Evolutionary conservation across 2,888 invertebrate genomes (phyloP).

Genomic region (Hylaea fasciaria): DNA sequence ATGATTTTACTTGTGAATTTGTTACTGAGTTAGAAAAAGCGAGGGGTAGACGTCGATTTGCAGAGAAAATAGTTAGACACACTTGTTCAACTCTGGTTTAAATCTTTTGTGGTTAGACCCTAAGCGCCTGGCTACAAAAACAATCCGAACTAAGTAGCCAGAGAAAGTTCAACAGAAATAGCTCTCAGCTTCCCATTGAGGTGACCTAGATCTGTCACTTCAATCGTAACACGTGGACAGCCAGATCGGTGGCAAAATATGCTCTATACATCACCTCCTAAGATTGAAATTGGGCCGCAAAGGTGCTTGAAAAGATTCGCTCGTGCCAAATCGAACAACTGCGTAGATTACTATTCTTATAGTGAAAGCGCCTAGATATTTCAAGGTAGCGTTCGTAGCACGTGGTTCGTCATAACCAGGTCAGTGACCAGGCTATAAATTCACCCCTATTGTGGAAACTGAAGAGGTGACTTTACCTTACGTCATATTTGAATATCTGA

Average conservation of each 20-base stretch:
- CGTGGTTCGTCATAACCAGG: slow-evolving; percentile 26
- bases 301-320: slow-evolving; percentile 21
- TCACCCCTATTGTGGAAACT: background rate
- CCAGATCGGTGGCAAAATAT: slow-evolving; percentile 11
- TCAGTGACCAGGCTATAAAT: slow-evolving; percentile 28
- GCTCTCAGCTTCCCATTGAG: slow-evolving; percentile 24
- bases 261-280: background rate
- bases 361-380: slow-evolving; percentile 40
- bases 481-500: background rate
- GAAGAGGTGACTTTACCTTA: background rate
- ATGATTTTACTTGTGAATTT: no score
- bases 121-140: background rate
- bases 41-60: no score
- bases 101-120: no score
- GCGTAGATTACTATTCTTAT: slow-evolving; percentile 30
- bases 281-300: slow-evolving; percentile 23
- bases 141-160: slow-evolving; percentile 8
- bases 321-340: slow-evolving; percentile 38
- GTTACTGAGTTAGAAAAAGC: no score
- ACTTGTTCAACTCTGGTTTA: no score
- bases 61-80: no score
- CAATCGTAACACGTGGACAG: slow-evolving; percentile 19
- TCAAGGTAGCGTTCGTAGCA: slow-evolving; percentile 27
- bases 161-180: slow-evolving; percentile 33
- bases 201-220: slow-evolving; percentile 37